Conservation (phyloP, 53 echinoderm and acorn worm species). For the Crossaster papposus region DNA sequence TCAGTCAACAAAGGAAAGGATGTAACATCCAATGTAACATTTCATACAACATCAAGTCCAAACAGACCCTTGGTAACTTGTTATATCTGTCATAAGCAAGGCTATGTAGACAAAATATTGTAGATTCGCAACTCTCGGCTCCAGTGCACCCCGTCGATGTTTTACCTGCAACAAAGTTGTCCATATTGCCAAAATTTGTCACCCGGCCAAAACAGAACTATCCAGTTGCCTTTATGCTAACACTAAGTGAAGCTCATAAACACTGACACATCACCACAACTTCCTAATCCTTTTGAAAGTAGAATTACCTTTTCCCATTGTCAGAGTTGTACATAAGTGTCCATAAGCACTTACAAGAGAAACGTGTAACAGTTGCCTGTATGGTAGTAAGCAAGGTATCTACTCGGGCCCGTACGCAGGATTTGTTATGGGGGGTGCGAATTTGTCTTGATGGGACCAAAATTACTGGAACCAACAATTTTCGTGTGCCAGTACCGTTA, state of each 20-base stretch:
- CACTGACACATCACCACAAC: neutral
- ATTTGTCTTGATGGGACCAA: too few relatives aligned
- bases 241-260: neutral
- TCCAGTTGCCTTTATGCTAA: conserved; percentile 16
- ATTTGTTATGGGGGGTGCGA: too few relatives aligned
- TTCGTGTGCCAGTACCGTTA: too few relatives aligned
- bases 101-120: conserved; percentile 43
- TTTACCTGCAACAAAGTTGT: conserved; percentile 32
- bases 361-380: conserved; percentile 15
- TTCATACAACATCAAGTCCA: neutral
- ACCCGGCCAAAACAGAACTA: conserved; percentile 23
- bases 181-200: conserved; percentile 41
- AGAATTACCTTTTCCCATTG: too few relatives aligned
- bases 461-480: too few relatives aligned
- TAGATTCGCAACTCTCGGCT: conserved; percentile 15
- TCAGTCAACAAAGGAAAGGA: neutral
- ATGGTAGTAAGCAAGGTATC: neutral
- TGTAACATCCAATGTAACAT: neutral
- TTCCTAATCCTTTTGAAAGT: too few relatives aligned
- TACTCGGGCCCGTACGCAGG: too few relatives aligned
- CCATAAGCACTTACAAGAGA: too few relatives aligned
- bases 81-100: conserved; percentile 39
- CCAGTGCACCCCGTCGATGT: conserved; percentile 23
- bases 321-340: too few relatives aligned
- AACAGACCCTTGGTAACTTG: conserved; percentile 27